Base-by-base conservation (phyloP, 2,888 invertebrate genomes). In the Aporophyla nigra region DNA sequence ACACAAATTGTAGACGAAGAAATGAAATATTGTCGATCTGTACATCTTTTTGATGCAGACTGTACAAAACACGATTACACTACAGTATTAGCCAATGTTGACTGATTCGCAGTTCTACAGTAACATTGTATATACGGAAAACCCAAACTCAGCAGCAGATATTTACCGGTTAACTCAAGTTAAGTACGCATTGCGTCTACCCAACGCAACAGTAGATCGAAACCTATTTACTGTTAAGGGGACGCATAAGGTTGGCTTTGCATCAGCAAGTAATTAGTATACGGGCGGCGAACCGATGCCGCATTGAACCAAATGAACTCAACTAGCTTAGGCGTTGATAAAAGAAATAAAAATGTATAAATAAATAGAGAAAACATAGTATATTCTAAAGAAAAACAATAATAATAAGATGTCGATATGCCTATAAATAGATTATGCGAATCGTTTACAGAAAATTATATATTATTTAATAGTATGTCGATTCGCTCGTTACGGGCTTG, bases 221-320 rank as follows among this genome's bases (percentile, higher is more conserved):
- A 83, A 66, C 66, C 83, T 74, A 83, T 83, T 81, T 81, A 77
- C 84, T 62, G 73, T 66, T 76, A 83, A 87, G 65, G 74, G 83
- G 74, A 76, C 77, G 51, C 82, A 72, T 71, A 75, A 86, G 70
- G 76, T 76, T 68, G 71, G 78, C 4, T 82, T 86, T 78, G 88
- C 75, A 83, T 81, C 86, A 87, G 86, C 86, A 81, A 77, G 75
- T 86, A 81, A 86, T 86, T 86, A 86, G 86, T 79, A 86, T 51
- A 63, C 83, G 67, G 33, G 19, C 27, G 78, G 80, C 68, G 70
- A 65, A 61, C 72, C 65, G 63, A 51, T 59, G 46, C 63, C 83
- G 65, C 74, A 74, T 70, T 66, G 46, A 65, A 65, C 51, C 49
- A 61, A 82, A 77, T 71, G 51, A 73, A 65, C 67, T 66, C 62